A percentile compares a stretch with the other conserved stretches of the same genome.
Conservation (phyloP, 2,113 vertebrate species). For the Menura novaehollandiae region DNA sequence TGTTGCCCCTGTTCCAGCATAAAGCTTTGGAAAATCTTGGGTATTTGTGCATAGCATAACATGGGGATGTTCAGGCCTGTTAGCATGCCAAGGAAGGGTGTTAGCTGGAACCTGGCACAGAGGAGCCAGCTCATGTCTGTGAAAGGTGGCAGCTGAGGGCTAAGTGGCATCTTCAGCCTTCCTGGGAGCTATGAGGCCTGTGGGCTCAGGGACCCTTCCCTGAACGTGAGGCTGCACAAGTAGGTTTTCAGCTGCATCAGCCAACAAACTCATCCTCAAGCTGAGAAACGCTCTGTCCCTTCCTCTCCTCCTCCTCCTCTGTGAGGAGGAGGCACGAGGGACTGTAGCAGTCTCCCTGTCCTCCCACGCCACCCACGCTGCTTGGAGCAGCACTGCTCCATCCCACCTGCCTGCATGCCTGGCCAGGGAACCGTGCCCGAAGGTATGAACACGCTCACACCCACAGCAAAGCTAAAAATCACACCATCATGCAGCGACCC, state of each 20-base stretch:
- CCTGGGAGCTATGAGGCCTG: rapidly evolving
- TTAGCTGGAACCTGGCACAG: neutral
- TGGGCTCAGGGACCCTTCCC: neutral
- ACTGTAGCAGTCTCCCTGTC: neutral
- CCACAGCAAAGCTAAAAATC: neutral
- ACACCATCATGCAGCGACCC: neutral
- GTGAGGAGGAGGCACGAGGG: neutral
- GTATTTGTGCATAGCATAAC: neutral
- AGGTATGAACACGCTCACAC: neutral
- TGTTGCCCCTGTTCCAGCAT: neutral
- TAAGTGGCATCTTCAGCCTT: neutral
- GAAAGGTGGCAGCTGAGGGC: neutral
- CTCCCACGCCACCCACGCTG: rapidly evolving
- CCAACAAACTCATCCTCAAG: neutral
- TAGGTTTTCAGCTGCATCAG: neutral
- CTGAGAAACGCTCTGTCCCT: neutral
- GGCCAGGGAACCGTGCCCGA: neutral
- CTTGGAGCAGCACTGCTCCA: neutral
- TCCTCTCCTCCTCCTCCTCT: neutral
- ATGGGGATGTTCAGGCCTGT: neutral
- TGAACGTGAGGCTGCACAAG: neutral
- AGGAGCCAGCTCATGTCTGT: neutral
- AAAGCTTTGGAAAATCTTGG: neutral
- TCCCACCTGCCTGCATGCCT: neutral
- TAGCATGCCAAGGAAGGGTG: neutral